phyloP scores from a whole-genome alignment of 2,888 invertebrate genomes.

The Anagyrus pseudococci region DNA sequence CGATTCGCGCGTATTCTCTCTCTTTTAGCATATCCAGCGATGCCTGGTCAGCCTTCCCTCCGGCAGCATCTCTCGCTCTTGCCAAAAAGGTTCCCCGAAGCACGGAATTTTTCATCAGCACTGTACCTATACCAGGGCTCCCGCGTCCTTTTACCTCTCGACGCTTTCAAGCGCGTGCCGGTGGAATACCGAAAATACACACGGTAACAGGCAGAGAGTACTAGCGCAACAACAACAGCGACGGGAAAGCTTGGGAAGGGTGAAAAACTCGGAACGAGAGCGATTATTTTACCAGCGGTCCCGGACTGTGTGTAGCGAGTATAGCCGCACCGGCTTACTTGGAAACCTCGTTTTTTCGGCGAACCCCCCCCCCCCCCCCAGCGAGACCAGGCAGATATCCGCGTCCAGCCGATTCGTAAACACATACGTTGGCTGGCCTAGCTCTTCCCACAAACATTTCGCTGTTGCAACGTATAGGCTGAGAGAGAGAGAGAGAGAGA shows the following conservation, averaged over 20 bases:
- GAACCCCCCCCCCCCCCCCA: background rate
- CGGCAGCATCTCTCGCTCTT: background rate
- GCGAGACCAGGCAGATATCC: background rate
- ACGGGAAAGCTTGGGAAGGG: background rate
- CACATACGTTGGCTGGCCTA: background rate
- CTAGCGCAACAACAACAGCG: background rate
- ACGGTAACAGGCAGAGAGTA: background rate
- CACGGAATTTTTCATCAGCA: conserved; percentile 12
- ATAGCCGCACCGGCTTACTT: too few species aligned
- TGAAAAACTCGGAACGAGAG: background rate
- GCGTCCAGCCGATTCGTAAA: background rate
- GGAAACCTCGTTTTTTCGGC: background rate
- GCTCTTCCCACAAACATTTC: too few species aligned
- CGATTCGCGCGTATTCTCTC: too few species aligned
- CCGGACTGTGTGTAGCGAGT: too few species aligned
- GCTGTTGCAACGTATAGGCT: too few species aligned
- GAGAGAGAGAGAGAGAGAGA: too few species aligned
- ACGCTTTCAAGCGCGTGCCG: too few species aligned
- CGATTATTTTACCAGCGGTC: background rate
- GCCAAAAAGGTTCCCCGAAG: background rate
- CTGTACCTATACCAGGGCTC: background rate
- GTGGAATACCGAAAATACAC: background rate
- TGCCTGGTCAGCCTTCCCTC: background rate
- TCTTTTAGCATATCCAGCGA: conserved; percentile 7
- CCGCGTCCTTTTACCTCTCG: background rate